These are phyloP conservation scores for Ceyx cyanopectus DNA, from an alignment of 2,113 vertebrate genomes.

Conservation along the genomic window DNA sequence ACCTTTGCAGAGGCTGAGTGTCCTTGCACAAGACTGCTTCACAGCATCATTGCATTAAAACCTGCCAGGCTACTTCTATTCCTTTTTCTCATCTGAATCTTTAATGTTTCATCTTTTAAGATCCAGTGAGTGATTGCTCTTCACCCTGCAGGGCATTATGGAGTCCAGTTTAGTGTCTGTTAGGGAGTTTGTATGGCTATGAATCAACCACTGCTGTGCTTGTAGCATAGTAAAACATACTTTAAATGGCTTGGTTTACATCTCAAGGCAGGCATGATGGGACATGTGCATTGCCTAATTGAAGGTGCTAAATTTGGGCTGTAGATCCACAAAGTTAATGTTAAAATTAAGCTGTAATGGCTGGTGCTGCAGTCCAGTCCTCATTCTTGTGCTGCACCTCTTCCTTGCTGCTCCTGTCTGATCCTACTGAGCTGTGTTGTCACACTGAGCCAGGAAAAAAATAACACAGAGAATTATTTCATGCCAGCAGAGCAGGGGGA, in stretches of 20 bases:
- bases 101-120: not conserved
- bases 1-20: constrained; percentile 13
- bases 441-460: not conserved
- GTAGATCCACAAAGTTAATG: not conserved
- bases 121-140: not conserved
- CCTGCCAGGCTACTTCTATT: not conserved
- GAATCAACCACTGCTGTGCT: not conserved
- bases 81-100: not conserved
- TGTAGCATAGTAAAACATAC: not conserved
- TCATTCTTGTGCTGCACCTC: rapidly evolving
- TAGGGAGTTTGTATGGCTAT: not conserved
- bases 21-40: constrained; percentile 16
- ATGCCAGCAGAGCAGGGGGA: not conserved
- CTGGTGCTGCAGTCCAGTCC: not conserved
- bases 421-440: not conserved
- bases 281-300: not conserved
- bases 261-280: not conserved
- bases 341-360: not conserved
- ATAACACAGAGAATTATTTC: not conserved
- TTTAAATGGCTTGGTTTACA: not conserved
- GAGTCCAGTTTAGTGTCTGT: not conserved
- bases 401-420: not conserved
- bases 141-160: not conserved
- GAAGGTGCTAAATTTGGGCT: not conserved
- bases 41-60: not conserved